These are phyloP conservation scores for Solenopsis invicta DNA, from an alignment of 1,140 invertebrate genomes.

Conservation along the genomic window DNA sequence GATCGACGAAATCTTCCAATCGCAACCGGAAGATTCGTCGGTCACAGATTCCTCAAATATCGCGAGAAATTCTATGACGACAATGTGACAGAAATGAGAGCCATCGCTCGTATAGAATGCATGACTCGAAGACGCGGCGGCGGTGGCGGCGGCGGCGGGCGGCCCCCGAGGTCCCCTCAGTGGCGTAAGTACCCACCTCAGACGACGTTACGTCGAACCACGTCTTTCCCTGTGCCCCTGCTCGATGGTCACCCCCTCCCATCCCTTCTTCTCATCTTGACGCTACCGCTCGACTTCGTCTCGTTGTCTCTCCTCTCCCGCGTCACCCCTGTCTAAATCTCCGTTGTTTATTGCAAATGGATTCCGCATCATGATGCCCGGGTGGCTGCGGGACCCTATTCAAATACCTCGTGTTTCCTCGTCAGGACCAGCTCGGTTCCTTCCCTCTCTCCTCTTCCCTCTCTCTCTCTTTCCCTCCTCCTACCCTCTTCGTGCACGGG, in stretches of 20 bases:
- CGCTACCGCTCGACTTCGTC: conserved; percentile 40
- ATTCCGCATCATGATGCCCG: conserved; percentile 85
- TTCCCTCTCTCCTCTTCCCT: not conserved
- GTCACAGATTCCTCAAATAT: not conserved
- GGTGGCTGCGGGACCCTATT: conserved; percentile 82
- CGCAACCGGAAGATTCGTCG: not conserved
- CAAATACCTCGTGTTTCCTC: conserved; percentile 83
- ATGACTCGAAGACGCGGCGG: conserved; percentile 84
- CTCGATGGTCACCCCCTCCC: conserved; percentile 57
- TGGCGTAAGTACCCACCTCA: conserved; percentile 83
- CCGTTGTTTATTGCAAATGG: conserved; percentile 87
- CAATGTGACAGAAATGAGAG: conserved; percentile 73
- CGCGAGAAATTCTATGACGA: not conserved
- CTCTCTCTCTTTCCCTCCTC: conserved; percentile 37
- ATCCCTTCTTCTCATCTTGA: not conserved
- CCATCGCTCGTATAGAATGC: conserved; percentile 86
- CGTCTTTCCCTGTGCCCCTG: conserved; percentile 61
- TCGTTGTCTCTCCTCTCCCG: conserved; percentile 54
- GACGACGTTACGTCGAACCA: conserved; percentile 75
- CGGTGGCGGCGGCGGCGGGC: conserved; percentile 66
- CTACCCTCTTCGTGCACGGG: conserved; percentile 66
- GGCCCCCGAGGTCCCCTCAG: conserved; percentile 81
- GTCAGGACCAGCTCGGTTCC: conserved; percentile 70
- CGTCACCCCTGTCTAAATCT: conserved; percentile 81
- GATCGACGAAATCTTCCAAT: not conserved